Conservation (phyloP, 2,797 vertebrate genomes). For the Potorous gilbertii region DNA sequence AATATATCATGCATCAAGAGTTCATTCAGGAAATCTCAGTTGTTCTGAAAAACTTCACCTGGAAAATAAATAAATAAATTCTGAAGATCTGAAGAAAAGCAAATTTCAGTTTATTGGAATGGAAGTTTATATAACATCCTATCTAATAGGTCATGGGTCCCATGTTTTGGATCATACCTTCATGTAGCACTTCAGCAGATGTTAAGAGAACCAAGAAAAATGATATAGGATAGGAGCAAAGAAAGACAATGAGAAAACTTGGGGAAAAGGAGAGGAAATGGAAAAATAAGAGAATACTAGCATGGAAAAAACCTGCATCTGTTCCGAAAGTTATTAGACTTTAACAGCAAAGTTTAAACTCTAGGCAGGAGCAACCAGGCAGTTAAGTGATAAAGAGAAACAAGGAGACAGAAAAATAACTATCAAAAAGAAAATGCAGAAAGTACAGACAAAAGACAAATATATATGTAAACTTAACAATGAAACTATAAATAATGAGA, state of each 20-base stretch:
- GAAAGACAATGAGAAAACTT: neutral
- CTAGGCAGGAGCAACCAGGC: neutral
- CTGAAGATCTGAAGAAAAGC: neutral
- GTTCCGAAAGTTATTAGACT: neutral
- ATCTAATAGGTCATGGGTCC: neutral
- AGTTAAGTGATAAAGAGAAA: neutral
- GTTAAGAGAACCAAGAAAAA: neutral
- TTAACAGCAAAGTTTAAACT: neutral
- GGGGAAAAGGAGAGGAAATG: neutral
- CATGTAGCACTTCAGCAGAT: neutral
- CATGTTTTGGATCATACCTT: neutral
- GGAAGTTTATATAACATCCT: neutral
- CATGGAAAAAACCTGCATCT: neutral
- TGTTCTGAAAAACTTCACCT: neutral
- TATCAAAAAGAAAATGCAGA: neutral
- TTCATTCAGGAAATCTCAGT: neutral
- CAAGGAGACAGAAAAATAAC: neutral
- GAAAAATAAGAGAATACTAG: neutral
- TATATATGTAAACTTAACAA: too few species aligned
- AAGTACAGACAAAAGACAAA: too few species aligned
- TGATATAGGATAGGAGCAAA: neutral
- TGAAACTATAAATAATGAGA: too few species aligned
- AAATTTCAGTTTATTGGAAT: neutral
- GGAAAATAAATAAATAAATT: neutral
- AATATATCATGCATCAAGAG: neutral